Base-by-base conservation (phyloP, 2,113 vertebrate genomes). In the Oreochromis tanganicae region DNA sequence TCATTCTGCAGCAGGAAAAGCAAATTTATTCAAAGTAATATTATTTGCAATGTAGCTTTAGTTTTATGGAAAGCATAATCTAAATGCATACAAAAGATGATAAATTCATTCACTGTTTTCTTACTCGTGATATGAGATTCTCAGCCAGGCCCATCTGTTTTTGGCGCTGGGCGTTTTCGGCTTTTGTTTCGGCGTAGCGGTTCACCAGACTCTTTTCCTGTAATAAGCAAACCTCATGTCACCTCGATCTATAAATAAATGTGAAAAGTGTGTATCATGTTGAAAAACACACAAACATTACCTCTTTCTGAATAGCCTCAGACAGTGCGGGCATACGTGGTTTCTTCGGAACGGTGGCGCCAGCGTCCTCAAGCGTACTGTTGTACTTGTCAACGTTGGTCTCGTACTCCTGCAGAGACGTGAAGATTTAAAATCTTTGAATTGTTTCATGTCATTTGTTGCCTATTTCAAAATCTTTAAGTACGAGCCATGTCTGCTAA, bases 251-350 rank as follows among this genome's bases (percentile, higher is more conserved):
- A 59, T 55, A 36, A 82, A 55, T 48, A 46, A 85, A 80, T 59
- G 2, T 21, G 46, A 43, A 6, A 50, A 4, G 84, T 21, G 16
- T 6, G 13, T n/a, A n/a, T 66, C n/a, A 5, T 50, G 5, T 46
- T 6, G 16, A 52, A 32, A 81, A 85, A n/a, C 7, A 29, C 21
- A 34, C 8, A 4, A 61, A 78, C 78, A 81, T 94, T 90, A 98
- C 99, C 98, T 99, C 95, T 91, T 96, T 96, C 92, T 97, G 95
- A 92, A 98, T 95, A 89, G 96, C 95, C 11, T 98, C 97, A 81
- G 96, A 94, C 81, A 99, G 95, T 0, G 97, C 95, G 5, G 91
- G 89, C 34, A 94, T 90, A 21, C 84, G 89, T 48, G 96, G 88
- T 81, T 92, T 98, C 91, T 97, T 96, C 81, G 95, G 81, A 78